Evolutionary conservation across 1,140 invertebrate genomes (phyloP).

Genomic region (Temnothorax curvispinosus): DNA sequence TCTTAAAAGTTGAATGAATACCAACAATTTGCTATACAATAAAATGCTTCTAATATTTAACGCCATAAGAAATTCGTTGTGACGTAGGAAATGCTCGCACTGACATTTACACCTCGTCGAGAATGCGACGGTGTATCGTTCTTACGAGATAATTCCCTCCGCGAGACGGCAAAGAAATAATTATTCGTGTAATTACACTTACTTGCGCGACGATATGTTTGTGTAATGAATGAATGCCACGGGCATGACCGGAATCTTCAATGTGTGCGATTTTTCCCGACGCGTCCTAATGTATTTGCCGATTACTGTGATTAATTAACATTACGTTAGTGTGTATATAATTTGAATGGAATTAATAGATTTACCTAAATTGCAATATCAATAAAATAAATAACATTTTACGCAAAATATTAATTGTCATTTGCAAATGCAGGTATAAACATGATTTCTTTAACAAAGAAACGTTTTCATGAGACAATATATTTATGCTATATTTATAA

Average conservation of each 20-base stretch:
- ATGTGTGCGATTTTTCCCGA: neutral
- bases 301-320: constrained; percentile 37
- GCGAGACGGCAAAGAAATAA: constrained; percentile 30
- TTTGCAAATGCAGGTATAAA: neutral
- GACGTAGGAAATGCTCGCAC: neutral
- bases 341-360: neutral
- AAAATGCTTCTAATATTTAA: constrained; percentile 59
- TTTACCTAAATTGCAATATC: neutral
- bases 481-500: neutral
- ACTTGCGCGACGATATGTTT: constrained; percentile 14
- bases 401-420: neutral
- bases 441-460: neutral
- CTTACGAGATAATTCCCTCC: constrained; percentile 1
- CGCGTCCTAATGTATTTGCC: constrained; percentile 16
- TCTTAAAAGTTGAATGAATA: constrained; percentile 67
- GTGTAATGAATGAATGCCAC: constrained; percentile 13
- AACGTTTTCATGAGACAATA: neutral
- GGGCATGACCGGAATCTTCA: constrained; percentile 5
- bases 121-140: constrained; percentile 6
- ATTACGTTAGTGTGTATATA: constrained; percentile 3
- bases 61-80: constrained; percentile 23
- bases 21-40: neutral
- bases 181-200: constrained; percentile 44
- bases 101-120: neutral
- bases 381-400: neutral